Conservation (phyloP, 2,888 invertebrate species). For the Leptopterna dolabrata region DNA sequence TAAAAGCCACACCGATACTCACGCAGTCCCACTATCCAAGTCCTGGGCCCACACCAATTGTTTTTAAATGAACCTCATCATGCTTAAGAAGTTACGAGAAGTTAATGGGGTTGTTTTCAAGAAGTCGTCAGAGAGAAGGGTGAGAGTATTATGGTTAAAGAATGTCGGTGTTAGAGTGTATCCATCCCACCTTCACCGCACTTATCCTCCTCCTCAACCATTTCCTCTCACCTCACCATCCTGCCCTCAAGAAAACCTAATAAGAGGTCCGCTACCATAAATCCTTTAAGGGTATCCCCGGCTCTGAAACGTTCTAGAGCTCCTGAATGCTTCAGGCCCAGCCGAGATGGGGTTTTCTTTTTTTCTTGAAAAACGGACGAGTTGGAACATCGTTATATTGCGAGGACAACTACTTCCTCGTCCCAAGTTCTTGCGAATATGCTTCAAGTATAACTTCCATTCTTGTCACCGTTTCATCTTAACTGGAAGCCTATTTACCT, state of each 20-base stretch:
- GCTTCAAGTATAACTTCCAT: too few species aligned
- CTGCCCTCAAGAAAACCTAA: neutral
- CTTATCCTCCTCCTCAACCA: neutral
- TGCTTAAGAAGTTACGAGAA: neutral
- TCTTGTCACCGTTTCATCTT: too few species aligned
- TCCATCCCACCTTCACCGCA: neutral
- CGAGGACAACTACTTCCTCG: neutral
- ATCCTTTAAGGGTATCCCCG: neutral
- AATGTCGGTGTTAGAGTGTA: slow-evolving; percentile 36
- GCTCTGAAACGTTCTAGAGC: neutral
- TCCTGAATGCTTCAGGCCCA: neutral
- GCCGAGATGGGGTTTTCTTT: neutral
- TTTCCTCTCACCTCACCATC: neutral
- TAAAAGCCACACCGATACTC: too few species aligned
- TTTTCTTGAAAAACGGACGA: neutral
- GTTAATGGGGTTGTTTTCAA: slow-evolving; percentile 27
- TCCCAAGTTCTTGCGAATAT: neutral
- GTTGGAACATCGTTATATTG: neutral
- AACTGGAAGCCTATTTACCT: too few species aligned
- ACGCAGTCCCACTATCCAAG: neutral
- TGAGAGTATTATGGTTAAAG: slow-evolving; percentile 28
- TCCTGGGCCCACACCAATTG: neutral
- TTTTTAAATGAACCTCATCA: neutral
- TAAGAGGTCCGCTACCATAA: neutral
- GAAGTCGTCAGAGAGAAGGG: neutral